Evolutionary conservation across 2,113 vertebrate species (phyloP).

Genomic region (Tachysurus vachellii): DNA sequence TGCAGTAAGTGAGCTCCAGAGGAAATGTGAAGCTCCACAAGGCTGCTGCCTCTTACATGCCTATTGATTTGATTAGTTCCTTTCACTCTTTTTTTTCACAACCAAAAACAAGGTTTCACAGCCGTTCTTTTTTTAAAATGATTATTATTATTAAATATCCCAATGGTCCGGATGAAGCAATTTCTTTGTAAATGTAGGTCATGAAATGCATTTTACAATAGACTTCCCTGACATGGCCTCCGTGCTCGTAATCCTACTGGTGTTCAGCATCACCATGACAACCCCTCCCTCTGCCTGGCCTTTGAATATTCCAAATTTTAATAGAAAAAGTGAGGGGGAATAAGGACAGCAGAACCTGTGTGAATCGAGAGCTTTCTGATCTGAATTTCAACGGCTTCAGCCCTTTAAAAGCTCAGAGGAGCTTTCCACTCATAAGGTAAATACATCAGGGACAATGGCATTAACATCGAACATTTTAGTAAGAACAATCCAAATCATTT

Average conservation of each 20-base stretch:
- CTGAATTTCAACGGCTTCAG: constrained; percentile 19
- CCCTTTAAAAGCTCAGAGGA: background rate
- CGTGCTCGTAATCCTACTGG: constrained; percentile 54
- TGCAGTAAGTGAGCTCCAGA: background rate
- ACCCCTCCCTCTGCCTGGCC: constrained; percentile 22
- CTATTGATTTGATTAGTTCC: background rate
- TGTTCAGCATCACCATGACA: constrained; percentile 44
- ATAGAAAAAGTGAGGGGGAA: background rate
- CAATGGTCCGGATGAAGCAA: background rate
- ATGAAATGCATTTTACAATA: constrained; percentile 51
- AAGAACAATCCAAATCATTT: background rate
- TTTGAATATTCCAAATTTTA: constrained; percentile 36
- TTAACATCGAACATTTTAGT: background rate
- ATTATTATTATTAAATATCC: background rate
- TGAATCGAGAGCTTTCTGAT: constrained; percentile 35
- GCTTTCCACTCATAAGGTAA: background rate
- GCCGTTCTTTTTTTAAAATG: background rate
- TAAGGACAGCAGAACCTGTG: background rate
- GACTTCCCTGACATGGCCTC: constrained; percentile 50
- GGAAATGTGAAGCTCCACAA: background rate
- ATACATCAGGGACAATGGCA: background rate
- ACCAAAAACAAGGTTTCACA: background rate
- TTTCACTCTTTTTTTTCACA: background rate
- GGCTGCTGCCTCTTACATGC: background rate
- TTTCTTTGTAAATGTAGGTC: constrained; percentile 36